Evolutionary conservation across 2,888 invertebrate genomes (phyloP).

Genomic region (Incurvaria masculella): DNA sequence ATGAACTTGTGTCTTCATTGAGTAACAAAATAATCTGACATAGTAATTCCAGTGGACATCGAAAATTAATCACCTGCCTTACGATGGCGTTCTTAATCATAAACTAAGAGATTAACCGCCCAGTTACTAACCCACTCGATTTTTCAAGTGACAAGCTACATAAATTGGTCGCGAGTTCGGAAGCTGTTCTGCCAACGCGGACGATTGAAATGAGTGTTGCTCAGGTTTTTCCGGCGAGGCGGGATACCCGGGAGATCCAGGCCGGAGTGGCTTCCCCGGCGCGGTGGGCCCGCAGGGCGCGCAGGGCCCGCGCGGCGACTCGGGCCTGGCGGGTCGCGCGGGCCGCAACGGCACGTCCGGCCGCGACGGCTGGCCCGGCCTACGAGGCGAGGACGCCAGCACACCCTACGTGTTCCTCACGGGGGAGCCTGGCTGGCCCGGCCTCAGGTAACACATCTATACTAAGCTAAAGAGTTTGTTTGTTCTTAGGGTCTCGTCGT

Average conservation of each 20-base stretch:
- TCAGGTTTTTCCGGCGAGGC: constrained; percentile 44
- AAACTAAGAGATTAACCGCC: no score
- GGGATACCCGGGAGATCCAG: constrained; percentile 39
- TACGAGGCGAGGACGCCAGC: constrained; percentile 43
- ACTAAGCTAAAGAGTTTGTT: no score
- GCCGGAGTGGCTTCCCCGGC: constrained; percentile 30
- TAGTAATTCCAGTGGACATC: no score
- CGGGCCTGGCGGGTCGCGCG: constrained; percentile 44
- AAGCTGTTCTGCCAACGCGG: no score
- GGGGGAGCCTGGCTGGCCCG: constrained; percentile 50
- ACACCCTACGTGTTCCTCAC: constrained; percentile 32
- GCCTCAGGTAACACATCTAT: constrained; percentile 34
- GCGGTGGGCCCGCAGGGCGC: constrained; percentile 31
- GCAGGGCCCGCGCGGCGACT: constrained; percentile 33
- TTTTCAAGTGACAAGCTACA: no score
- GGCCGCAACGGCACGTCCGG: constrained; percentile 51
- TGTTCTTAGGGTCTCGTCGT: neutral
- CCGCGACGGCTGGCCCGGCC: constrained; percentile 49
- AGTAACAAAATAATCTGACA: no score
- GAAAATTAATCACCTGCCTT: no score
- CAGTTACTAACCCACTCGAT: no score
- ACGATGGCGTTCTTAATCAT: no score
- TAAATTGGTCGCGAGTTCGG: no score
- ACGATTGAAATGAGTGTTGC: no score
- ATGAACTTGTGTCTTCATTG: no score